phyloP scores from a whole-genome alignment of 2,888 invertebrate species.

The Busseola fusca region DNA sequence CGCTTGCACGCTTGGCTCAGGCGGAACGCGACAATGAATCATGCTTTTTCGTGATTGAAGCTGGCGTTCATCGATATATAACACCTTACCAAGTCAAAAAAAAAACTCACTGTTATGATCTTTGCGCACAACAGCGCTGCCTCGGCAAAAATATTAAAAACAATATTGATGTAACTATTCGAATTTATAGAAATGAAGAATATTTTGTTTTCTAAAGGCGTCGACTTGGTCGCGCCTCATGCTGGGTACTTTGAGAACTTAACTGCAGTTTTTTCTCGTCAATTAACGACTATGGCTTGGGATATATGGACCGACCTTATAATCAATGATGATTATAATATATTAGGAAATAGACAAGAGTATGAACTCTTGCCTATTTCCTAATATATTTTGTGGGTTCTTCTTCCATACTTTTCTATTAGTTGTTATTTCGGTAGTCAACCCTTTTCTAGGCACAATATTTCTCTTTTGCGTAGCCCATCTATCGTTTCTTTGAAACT shows the following conservation, averaged over 20 bases:
- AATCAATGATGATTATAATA: no score
- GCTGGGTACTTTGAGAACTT: neutral
- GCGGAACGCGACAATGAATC: no score
- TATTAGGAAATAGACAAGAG: no score
- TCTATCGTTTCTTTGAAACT: neutral
- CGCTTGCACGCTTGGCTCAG: no score
- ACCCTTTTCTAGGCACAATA: no score
- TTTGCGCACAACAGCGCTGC: neutral
- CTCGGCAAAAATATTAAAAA: slow-evolving; percentile 10
- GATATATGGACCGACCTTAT: no score
- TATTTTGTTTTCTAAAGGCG: neutral
- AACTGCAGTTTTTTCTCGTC: neutral
- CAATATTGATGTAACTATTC: slow-evolving; percentile 14
- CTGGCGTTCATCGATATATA: no score
- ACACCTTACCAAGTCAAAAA: no score
- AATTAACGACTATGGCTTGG: neutral
- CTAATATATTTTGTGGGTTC: no score
- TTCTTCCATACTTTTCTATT: neutral
- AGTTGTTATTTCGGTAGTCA: no score
- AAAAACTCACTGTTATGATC: no score
- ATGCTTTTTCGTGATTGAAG: no score
- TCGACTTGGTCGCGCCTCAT: neutral
- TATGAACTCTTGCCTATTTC: neutral
- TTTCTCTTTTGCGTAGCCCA: neutral
- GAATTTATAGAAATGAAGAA: neutral